These are phyloP conservation scores for Oryzias curvinotus DNA, from an alignment of 2,113 vertebrate species.

Conservation along the genomic window DNA sequence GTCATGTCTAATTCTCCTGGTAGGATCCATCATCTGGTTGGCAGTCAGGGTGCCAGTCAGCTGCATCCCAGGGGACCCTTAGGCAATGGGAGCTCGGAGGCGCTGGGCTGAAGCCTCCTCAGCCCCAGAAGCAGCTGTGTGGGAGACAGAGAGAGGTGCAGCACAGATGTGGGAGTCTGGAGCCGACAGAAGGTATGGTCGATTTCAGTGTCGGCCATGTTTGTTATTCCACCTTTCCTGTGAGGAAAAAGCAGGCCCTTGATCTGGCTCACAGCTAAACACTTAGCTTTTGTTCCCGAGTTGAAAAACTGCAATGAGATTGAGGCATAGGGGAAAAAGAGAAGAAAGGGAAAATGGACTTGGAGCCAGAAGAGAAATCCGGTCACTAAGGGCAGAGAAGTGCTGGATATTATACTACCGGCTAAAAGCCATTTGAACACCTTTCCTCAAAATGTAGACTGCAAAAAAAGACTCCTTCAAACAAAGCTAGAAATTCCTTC, in stretches of 20 bases:
- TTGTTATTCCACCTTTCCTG: slow-evolving; percentile 81
- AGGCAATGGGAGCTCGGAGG: slow-evolving; percentile 59
- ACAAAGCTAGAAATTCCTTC: no score
- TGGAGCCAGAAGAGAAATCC: slow-evolving; percentile 54
- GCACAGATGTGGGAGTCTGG: slow-evolving; percentile 79
- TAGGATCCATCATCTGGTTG: slow-evolving; percentile 74
- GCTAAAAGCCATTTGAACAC: slow-evolving; percentile 15
- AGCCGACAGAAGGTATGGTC: slow-evolving; percentile 79
- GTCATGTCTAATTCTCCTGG: slow-evolving; percentile 68
- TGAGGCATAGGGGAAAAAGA: slow-evolving; percentile 52
- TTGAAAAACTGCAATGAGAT: slow-evolving; percentile 69
- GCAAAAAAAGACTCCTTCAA: no score
- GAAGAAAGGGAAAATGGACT: slow-evolving; percentile 37
- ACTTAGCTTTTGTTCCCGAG: slow-evolving; percentile 81
- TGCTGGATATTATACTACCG: slow-evolving; percentile 37
- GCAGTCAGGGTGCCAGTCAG: slow-evolving; percentile 74
- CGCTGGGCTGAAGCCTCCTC: slow-evolving; percentile 67
- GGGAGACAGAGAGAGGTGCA: slow-evolving; percentile 72
- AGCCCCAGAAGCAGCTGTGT: slow-evolving; percentile 77
- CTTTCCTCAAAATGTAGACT: slow-evolving; percentile 14
- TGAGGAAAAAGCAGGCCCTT: slow-evolving; percentile 79
- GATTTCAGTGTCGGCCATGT: slow-evolving; percentile 71
- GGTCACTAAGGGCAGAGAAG: slow-evolving; percentile 52
- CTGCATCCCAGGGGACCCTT: slow-evolving; percentile 61
- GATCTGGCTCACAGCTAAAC: slow-evolving; percentile 78